A percentile compares a stretch with the other conserved stretches of the same genome.
Conservation (phyloP, 2,888 invertebrate genomes). For the Danaus chrysippus region DNA sequence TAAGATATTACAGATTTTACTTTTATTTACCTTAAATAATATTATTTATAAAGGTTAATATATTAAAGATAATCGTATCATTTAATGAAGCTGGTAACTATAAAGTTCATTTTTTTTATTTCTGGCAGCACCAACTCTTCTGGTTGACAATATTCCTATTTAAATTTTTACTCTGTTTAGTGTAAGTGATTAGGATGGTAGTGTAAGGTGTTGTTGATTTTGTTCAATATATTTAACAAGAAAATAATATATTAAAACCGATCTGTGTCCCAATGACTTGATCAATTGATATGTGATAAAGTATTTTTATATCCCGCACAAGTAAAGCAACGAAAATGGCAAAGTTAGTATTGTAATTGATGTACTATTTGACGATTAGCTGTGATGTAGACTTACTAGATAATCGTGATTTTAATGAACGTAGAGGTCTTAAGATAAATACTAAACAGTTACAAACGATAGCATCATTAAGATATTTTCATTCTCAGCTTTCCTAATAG, state of each 20-base stretch:
- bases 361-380: conserved; percentile 19
- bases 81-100: background rate
- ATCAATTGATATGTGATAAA: conserved; percentile 10
- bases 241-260: conserved; percentile 34
- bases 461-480: background rate
- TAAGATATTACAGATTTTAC: too few relatives aligned
- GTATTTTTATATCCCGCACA: conserved; percentile 25
- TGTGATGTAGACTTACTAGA: conserved; percentile 15
- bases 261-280: background rate
- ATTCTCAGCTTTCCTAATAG: background rate
- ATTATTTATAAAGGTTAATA: too few relatives aligned
- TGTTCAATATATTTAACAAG: conserved; percentile 32
- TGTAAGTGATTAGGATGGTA: conserved; percentile 16
- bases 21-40: too few relatives aligned
- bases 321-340: conserved; percentile 55
- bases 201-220: conserved; percentile 33
- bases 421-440: background rate
- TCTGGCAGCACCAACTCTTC: background rate
- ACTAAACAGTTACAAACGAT: background rate
- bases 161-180: conserved; percentile 9
- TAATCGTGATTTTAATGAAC: background rate
- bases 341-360: conserved; percentile 53
- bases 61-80: background rate
- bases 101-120: background rate
- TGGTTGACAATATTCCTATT: conserved; percentile 6